Evolutionary conservation across 2,888 invertebrate genomes (phyloP).

Genomic region (Sabellastarte sp.): DNA sequence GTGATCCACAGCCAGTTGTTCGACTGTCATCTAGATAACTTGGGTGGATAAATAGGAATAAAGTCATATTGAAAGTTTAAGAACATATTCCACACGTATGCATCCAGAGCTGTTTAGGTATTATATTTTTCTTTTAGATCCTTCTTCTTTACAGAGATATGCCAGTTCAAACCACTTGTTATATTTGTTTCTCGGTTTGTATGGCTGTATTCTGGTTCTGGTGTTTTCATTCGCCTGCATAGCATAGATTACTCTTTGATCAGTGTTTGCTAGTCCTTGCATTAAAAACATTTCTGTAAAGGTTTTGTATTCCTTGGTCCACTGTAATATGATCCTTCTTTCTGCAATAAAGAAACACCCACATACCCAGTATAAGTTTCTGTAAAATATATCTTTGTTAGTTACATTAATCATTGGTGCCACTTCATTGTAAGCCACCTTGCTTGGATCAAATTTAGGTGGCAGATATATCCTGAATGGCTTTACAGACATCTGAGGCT

Average conservation of each 20-base stretch:
- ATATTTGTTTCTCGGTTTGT: not conserved
- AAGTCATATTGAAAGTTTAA: too few species aligned
- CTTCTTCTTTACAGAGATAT: not conserved
- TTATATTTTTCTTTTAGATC: not conserved
- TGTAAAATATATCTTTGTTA: slow-evolving; percentile 6
- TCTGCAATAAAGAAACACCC: slow-evolving; percentile 14
- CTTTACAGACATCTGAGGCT: slow-evolving; percentile 5
- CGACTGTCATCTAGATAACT: too few species aligned
- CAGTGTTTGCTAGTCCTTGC: slow-evolving; percentile 7
- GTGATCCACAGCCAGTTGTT: too few species aligned
- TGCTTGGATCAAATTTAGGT: not conserved
- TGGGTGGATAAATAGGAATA: too few species aligned
- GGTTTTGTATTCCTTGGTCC: slow-evolving; percentile 7
- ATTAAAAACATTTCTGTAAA: slow-evolving; percentile 6
- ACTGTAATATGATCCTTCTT: not conserved
- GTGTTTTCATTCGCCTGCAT: slow-evolving; percentile 10
- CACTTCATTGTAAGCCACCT: not conserved
- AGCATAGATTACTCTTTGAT: slow-evolving; percentile 14
- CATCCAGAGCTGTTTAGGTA: too few species aligned
- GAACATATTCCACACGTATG: too few species aligned
- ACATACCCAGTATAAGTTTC: slow-evolving; percentile 12
- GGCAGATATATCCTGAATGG: not conserved
- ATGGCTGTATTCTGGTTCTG: not conserved
- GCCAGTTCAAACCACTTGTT: not conserved
- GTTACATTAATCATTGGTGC: not conserved